phyloP scores from a whole-genome alignment of 2,113 vertebrate species.

The Petrocephalus zakoni region DNA sequence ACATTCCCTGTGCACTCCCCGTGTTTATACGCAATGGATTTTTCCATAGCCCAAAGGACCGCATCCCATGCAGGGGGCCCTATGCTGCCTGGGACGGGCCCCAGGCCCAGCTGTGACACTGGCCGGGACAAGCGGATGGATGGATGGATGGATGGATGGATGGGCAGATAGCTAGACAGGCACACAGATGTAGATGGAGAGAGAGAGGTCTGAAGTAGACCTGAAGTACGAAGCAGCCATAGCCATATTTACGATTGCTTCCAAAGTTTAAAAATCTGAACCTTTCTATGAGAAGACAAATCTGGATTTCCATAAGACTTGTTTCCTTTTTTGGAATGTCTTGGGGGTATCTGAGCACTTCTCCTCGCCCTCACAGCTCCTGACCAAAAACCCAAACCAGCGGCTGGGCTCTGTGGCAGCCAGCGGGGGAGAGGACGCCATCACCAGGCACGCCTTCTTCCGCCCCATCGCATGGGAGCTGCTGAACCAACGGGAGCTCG shows the following conservation, averaged over 20 bases:
- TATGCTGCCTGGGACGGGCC: too few relatives aligned
- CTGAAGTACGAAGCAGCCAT: not conserved
- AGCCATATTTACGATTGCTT: not conserved
- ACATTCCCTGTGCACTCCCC: too few relatives aligned
- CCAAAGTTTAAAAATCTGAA: not conserved
- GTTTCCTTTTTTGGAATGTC: too few relatives aligned
- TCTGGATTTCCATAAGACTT: not conserved
- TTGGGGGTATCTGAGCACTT: not conserved
- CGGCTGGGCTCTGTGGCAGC: conserved; percentile 78
- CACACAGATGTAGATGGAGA: too few relatives aligned
- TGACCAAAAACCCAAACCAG: conserved; percentile 83
- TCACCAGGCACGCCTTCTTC: conserved; percentile 80
- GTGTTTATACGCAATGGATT: too few relatives aligned
- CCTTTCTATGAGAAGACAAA: not conserved
- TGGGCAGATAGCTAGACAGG: not conserved
- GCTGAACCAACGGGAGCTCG: conserved; percentile 76
- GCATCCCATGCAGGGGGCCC: too few relatives aligned
- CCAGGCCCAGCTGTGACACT: not conserved
- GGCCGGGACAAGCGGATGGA: not conserved
- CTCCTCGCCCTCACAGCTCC: conserved; percentile 63
- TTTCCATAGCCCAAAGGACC: too few relatives aligned
- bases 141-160: not conserved
- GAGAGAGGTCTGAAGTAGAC: not conserved
- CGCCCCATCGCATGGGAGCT: conserved; percentile 79
- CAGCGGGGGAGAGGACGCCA: conserved; percentile 73